A percentile compares a stretch with the other conserved stretches of the same genome.
Conservation (phyloP, 2,113 vertebrate genomes). For the Sphyrna mokarran region DNA sequence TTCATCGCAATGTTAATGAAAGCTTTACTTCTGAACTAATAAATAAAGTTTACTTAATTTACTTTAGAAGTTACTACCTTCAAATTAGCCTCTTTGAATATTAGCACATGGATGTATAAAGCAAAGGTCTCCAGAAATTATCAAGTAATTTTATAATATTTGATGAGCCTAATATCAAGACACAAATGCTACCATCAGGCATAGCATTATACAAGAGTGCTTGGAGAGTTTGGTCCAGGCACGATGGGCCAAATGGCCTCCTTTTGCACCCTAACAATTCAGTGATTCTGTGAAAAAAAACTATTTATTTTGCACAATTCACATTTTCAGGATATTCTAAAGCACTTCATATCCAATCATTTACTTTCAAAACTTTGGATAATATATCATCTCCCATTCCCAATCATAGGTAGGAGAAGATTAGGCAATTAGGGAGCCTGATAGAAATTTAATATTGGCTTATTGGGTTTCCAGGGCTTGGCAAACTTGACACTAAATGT, state of each 20-base stretch:
- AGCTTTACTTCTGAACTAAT: too few relatives aligned
- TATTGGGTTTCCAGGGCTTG: not conserved
- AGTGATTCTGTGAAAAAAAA: not conserved
- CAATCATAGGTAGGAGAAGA: not conserved
- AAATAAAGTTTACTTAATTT: too few relatives aligned
- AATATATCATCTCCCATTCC: not conserved
- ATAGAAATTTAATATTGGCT: not conserved
- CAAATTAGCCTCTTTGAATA: too few relatives aligned
- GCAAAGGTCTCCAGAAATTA: not conserved
- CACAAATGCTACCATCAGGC: not conserved
- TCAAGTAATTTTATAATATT: not conserved
- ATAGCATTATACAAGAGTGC: not conserved
- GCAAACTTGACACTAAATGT: not conserved
- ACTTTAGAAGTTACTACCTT: too few relatives aligned
- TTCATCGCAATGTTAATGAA: too few relatives aligned
- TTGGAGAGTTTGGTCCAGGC: too few relatives aligned
- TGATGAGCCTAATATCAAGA: not conserved
- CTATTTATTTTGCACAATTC: too few relatives aligned
- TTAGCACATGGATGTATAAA: not conserved
- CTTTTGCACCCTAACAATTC: too few relatives aligned
- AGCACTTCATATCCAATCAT: not conserved
- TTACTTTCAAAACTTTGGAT: not conserved
- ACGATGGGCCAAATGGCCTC: too few relatives aligned
- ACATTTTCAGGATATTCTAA: not conserved
- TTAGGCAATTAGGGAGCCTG: not conserved